phyloP scores from a whole-genome alignment of 1,140 invertebrate species.

The Aplysia californica region DNA sequence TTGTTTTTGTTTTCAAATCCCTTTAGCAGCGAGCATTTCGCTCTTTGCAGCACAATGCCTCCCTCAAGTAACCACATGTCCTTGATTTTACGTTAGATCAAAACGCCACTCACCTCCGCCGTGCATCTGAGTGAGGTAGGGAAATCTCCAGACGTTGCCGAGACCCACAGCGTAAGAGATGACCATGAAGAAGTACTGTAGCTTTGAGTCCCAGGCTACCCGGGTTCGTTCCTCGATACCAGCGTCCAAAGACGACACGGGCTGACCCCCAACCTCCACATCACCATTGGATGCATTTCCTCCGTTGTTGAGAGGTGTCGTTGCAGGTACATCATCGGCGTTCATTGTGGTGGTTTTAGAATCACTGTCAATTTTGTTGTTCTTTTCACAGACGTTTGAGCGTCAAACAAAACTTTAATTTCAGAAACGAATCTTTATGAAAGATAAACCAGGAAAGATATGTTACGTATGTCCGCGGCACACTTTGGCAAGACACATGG shows the following conservation, averaged over 20 bases:
- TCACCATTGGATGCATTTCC: neutral
- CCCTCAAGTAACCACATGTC: too few species aligned
- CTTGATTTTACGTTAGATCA: too few species aligned
- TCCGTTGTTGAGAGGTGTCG: neutral
- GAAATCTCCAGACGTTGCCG: conserved; percentile 64
- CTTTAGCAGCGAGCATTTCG: too few species aligned
- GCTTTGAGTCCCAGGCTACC: conserved; percentile 52
- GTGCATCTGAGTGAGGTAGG: conserved; percentile 58
- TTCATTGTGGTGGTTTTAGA: neutral
- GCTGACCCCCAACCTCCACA: neutral
- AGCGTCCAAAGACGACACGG: neutral
- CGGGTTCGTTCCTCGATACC: neutral
- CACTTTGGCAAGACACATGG: too few species aligned
- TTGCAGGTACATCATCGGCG: neutral
- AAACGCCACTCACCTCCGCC: conserved; percentile 61
- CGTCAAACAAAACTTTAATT: neutral
- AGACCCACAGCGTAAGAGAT: conserved; percentile 61
- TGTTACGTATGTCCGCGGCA: too few species aligned
- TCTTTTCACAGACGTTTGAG: neutral
- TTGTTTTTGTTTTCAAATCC: too few species aligned
- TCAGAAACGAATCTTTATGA: too few species aligned
- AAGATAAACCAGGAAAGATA: too few species aligned
- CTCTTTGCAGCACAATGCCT: too few species aligned
- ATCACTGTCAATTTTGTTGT: neutral
- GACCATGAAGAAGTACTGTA: conserved; percentile 62